Base-by-base conservation (phyloP, 1,140 invertebrate genomes). In the Aphidius gifuensis region DNA sequence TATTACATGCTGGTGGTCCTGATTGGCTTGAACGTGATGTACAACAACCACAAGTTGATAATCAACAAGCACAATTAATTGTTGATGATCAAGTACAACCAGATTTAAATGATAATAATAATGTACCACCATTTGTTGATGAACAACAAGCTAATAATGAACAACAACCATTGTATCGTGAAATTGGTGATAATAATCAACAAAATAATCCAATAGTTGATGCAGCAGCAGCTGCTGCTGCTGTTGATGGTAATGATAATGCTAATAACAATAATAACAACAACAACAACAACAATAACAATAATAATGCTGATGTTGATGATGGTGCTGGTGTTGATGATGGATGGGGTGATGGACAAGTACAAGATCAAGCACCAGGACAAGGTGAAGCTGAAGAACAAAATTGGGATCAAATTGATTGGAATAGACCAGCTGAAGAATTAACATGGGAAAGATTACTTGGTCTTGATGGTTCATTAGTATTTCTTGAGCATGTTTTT, bases 391-490 rank as follows among this genome's bases (percentile, higher is more conserved):
- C 85, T 3, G 90, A 93, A 81, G 95, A 97, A 75, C 93, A 91
- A 32, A 96, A 97, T 70, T 98, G 96, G 95, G 98, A 98, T 82
- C 94, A 94, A 2, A 96, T 98, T 84, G 96, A 98, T 72, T 98
- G 96, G 95, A 96, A 99, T 75, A 82, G 96, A 69, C 96, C 94
- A 0, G 94, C 92, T 39, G 97, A 99, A 71, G 97, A 99, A 77
- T 77, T 99, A 3, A 99, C 97, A 0, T 99, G 97, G 97, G 96
- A 99, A 76, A 84, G 96, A 69, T 82, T 99, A 2, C 82, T 99
- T 1, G 97, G 97, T 3, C 80, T 99, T 3, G 97, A 99, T 83
- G 97, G 97, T 0, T 98, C 96, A 0, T 85, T 99, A 40, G 89
- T 97, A 11, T 99, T 99, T 74, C 81, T 99, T 38, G 97, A 99